Evolutionary conservation across 2,888 invertebrate genomes (phyloP), one percentile per base, ranked within the genome.

Genomic region (Caenorhabditis sulstoni): DNA sequence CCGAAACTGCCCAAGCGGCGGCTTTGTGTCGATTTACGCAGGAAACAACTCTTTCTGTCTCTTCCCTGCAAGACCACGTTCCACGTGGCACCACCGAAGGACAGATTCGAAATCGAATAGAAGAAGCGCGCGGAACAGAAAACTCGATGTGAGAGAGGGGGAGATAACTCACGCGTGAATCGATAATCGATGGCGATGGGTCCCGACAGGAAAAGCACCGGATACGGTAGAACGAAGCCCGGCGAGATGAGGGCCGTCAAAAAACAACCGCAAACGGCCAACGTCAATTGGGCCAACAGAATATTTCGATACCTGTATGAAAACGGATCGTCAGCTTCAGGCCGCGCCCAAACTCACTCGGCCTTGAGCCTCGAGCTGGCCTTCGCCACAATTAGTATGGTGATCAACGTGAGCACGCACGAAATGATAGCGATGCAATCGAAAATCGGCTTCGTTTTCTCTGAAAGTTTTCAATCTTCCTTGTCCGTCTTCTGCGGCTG

Each of bases 251-350:
- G 9, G 18, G 29, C 45, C 8, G 68, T 52, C 16, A 76, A 37
- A 16, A 76, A 49, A 14, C 64, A 55, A 0, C 76, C 76, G 29
- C n/a, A 35, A 4, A 64, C 44, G 7, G 68, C 64, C 5, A 68
- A 18, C 1, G 57, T 52, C 14, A 76, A 20, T 23, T 76, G 76
- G 9, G 68, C 41, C 4, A 68, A n/a, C 14, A 76, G 58, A n/a
- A 68, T 68, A 23, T 76, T 68, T 11, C 76, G 68, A 37, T 76
- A 76, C 14, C 76, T 76, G 41, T n/a, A n/a, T n/a, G n/a, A n/a
- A n/a, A n/a, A n/a, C n/a, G n/a, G n/a, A n/a, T n/a, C n/a, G n/a
- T n/a, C n/a, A n/a, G n/a, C n/a, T n/a, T n/a, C n/a, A n/a, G n/a
- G n/a, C n/a, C n/a, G n/a, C n/a, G n/a, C n/a, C n/a, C n/a, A n/a